phyloP scores from a whole-genome alignment of 92 coral and sea anemone species.

The Micromussa lordhowensis region DNA sequence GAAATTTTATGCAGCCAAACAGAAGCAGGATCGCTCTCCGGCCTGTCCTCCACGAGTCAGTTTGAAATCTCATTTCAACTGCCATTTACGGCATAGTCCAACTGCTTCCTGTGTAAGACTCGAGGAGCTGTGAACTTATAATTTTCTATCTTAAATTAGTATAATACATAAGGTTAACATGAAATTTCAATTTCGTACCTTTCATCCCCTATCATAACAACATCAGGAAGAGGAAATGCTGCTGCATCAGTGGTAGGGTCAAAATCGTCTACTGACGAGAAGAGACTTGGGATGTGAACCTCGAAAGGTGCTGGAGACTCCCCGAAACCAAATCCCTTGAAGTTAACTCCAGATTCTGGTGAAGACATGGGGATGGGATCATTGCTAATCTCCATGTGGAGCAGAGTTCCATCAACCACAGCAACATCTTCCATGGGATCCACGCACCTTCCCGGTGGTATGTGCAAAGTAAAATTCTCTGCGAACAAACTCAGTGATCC shows the following conservation, averaged over 20 bases:
- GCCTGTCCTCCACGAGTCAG: not conserved
- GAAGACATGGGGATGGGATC: constrained; percentile 26
- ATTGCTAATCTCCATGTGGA: constrained; percentile 44
- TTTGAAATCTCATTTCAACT: no score
- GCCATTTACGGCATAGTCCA: no score
- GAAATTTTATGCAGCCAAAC: not conserved
- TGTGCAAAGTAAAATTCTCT: constrained; percentile 42
- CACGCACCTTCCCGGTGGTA: constrained; percentile 33
- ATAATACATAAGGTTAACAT: no score
- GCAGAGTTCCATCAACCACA: constrained; percentile 30
- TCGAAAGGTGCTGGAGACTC: not conserved
- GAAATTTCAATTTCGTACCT: no score
- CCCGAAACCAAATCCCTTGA: constrained; percentile 34
- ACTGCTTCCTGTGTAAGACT: no score
- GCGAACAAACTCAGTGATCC: constrained; percentile 49
- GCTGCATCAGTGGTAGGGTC: not conserved
- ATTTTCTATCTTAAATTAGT: no score
- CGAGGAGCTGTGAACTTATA: no score
- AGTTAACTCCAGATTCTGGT: constrained; percentile 33
- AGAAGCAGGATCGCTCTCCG: not conserved
- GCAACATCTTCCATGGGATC: constrained; percentile 34
- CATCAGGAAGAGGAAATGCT: not conserved
- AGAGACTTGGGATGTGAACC: not conserved
- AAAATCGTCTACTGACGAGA: no score
- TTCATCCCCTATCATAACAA: not conserved